Evolutionary conservation across 2,888 invertebrate genomes (phyloP).

Genomic region (Leptinotarsa peninsularis): DNA sequence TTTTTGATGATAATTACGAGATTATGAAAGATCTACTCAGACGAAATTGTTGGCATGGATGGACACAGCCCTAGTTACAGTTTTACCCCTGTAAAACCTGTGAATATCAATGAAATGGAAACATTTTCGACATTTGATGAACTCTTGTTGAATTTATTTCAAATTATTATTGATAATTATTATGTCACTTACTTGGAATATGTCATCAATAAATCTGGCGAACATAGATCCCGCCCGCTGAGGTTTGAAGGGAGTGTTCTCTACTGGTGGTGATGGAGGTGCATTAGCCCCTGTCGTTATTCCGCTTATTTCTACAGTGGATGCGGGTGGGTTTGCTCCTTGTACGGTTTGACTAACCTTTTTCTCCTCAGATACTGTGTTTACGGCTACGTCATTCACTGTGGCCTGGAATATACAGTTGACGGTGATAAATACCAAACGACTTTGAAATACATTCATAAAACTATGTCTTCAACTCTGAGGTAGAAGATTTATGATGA

Average conservation of each 20-base stretch:
- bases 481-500: too few species aligned
- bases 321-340: constrained; percentile 34
- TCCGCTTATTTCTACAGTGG: constrained; percentile 57
- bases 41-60: too few species aligned
- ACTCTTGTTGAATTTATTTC: neutral
- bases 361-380: constrained; percentile 55
- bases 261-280: constrained; percentile 40
- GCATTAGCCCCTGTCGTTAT: constrained; percentile 56
- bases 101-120: too few species aligned
- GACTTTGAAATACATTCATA: too few species aligned
- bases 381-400: constrained; percentile 57
- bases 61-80: too few species aligned
- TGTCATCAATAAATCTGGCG: constrained; percentile 62
- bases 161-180: neutral
- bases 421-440: too few species aligned
- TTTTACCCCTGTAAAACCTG: too few species aligned
- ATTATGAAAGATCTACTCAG: too few species aligned
- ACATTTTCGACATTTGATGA: too few species aligned
- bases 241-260: constrained; percentile 56
- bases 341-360: constrained; percentile 36
- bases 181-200: constrained; percentile 58
- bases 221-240: constrained; percentile 59
- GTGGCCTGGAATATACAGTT: constrained; percentile 51
- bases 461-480: too few species aligned
- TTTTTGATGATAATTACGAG: too few species aligned